A percentile compares a stretch with the other conserved stretches of the same genome.
phyloP scores from a whole-genome alignment of 2,888 invertebrate genomes.

The Caenorhabditis sp. region DNA sequence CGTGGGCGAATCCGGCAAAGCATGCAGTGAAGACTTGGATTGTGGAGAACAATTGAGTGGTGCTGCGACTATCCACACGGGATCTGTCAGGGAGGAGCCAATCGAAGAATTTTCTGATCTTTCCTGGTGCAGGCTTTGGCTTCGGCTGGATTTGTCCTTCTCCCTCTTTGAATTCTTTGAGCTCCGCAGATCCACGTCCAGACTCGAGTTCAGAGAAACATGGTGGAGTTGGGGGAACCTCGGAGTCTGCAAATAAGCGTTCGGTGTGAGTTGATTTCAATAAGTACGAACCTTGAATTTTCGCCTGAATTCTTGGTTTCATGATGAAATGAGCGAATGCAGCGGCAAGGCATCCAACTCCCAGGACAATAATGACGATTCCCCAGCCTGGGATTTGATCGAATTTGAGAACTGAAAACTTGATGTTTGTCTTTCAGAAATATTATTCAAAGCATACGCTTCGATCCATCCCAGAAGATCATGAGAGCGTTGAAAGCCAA shows the following conservation, averaged over 20 bases:
- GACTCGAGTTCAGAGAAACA: conserved; percentile 58
- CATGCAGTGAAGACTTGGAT: conserved; percentile 96
- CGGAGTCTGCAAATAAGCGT: conserved; percentile 27
- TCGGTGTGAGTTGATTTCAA: background rate
- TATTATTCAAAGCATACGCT: conserved; percentile 40
- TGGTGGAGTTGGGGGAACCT: conserved; percentile 58
- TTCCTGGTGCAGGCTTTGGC: conserved; percentile 27
- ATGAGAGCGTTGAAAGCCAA: conserved; percentile 94
- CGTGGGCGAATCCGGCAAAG: conserved; percentile 97
- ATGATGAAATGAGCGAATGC: conserved; percentile 76
- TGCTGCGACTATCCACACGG: conserved; percentile 70
- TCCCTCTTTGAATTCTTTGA: conserved; percentile 35
- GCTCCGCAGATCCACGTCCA: conserved; percentile 33
- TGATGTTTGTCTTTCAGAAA: background rate
- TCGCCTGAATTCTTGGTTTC: conserved; percentile 72
- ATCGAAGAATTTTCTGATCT: conserved; percentile 60
- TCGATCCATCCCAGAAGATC: conserved; percentile 93
- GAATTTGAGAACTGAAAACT: conserved; percentile 89
- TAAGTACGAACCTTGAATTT: conserved; percentile 64
- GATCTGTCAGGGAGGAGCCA: conserved; percentile 75
- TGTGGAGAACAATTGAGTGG: conserved; percentile 89
- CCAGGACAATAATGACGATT: conserved; percentile 86
- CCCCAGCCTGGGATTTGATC: conserved; percentile 91
- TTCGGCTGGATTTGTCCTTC: conserved; percentile 14
- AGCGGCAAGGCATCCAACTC: conserved; percentile 87